Percentiles rank a stretch among this genome's conserved stretches.
phyloP scores from a whole-genome alignment of 2,797 vertebrate species.

The Anas flavirostris region DNA sequence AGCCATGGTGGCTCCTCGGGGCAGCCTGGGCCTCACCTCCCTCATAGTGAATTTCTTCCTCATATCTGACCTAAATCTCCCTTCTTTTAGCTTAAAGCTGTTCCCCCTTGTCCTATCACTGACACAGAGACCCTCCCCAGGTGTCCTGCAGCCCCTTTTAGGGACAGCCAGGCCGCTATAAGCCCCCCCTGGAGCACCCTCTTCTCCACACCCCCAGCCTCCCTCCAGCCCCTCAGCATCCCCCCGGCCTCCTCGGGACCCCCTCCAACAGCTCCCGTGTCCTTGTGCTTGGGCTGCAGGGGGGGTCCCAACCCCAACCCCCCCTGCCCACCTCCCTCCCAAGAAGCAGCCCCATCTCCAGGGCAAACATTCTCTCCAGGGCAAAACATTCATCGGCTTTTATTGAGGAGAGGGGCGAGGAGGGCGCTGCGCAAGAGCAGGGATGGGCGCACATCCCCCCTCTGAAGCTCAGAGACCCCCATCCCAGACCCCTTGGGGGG shows the following conservation, averaged over 20 bases:
- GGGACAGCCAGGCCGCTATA: too few relatives aligned
- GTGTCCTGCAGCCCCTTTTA: too few relatives aligned
- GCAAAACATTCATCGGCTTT: neutral
- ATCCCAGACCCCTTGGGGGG: too few relatives aligned
- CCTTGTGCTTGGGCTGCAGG: neutral
- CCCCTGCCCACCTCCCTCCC: neutral
- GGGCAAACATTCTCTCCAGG: neutral
- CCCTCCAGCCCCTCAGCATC: neutral
- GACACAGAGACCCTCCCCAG: too few relatives aligned
- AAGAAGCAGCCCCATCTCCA: neutral
- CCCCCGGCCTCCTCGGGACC: neutral
- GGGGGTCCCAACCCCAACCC: neutral
- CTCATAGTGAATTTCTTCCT: too few relatives aligned
- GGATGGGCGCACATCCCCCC: fast-evolving
- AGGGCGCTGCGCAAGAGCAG: neutral
- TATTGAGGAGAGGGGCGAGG: neutral
- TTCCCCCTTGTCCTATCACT: too few relatives aligned
- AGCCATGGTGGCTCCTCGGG: too few relatives aligned
- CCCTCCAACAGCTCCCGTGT: too few relatives aligned
- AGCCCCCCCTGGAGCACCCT: too few relatives aligned
- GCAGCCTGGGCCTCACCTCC: too few relatives aligned
- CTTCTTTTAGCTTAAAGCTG: too few relatives aligned
- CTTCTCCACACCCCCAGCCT: neutral
- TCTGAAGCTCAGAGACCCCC: fast-evolving
- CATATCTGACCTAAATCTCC: too few relatives aligned